Percentiles rank a stretch among this genome's conserved stretches.
Conservation (phyloP, 2,888 invertebrate species). For the Ophion ventricosus region DNA sequence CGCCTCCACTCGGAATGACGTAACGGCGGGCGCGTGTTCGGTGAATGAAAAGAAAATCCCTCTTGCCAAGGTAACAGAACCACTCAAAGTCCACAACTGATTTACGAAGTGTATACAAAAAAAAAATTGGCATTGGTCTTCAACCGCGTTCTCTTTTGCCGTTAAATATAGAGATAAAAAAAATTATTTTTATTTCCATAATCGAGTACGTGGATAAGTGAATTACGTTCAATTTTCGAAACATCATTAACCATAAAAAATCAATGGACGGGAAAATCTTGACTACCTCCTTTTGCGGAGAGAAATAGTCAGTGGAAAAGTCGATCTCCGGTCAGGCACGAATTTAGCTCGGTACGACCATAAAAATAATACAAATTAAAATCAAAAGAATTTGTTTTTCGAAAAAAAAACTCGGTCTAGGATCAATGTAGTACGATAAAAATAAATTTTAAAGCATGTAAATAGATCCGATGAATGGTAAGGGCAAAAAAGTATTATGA, state of each 20-base stretch:
- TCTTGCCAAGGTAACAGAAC: neutral
- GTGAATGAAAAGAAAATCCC: too few relatives aligned
- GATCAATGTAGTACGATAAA: too few relatives aligned
- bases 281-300: neutral
- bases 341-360: neutral
- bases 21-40: neutral
- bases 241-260: conserved; percentile 9
- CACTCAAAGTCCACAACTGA: neutral
- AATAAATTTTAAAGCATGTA: too few relatives aligned
- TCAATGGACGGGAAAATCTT: conserved; percentile 21
- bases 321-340: conserved; percentile 13
- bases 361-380: too few relatives aligned
- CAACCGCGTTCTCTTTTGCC: neutral
- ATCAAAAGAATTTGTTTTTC: too few relatives aligned
- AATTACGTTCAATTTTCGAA: neutral
- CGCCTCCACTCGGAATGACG: neutral
- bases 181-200: neutral
- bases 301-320: conserved; percentile 7
- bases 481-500: too few relatives aligned
- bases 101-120: neutral
- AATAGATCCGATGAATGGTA: too few relatives aligned
- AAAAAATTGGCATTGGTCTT: neutral
- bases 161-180: neutral
- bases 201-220: conserved; percentile 1
- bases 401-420: too few relatives aligned